Conservation (phyloP, 2,797 vertebrate species). For the Leucoraja ocellata region DNA sequence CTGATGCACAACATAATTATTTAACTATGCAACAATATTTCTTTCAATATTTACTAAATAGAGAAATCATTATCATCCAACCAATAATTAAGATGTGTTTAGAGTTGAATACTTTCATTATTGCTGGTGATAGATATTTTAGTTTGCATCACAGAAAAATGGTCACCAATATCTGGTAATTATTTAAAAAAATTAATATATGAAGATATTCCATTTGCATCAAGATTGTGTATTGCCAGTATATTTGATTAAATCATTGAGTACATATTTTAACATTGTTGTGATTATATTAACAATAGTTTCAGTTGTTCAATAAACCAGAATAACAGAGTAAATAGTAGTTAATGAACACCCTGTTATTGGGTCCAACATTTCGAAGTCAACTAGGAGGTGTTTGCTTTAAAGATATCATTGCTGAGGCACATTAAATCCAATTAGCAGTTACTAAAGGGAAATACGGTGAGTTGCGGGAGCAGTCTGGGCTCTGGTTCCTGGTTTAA, state of each 20-base stretch:
- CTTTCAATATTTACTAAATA: not conserved
- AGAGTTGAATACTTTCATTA: not conserved
- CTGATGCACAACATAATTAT: not conserved
- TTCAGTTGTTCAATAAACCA: not conserved
- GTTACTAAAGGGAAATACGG: not conserved
- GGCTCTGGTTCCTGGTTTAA: not conserved
- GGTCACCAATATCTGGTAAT: not conserved
- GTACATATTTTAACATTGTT: not conserved
- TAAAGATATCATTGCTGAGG: not conserved
- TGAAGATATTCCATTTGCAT: not conserved
- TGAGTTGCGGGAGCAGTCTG: not conserved
- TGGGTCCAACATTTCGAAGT: not conserved
- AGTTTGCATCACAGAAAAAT: not conserved
- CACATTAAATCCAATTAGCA: not conserved
- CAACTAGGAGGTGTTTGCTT: not conserved
- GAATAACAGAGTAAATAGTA: not conserved
- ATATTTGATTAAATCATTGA: not conserved
- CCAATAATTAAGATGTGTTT: not conserved
- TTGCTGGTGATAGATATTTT: not conserved
- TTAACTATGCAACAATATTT: not conserved
- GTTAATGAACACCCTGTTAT: not conserved
- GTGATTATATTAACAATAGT: not conserved
- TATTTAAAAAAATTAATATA: not conserved
- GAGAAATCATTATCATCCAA: not conserved
- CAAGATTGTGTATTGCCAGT: not conserved